These are phyloP conservation scores for Zonotrichia albicollis DNA, from an alignment of 2,797 vertebrate genomes.

Conservation along the genomic window DNA sequence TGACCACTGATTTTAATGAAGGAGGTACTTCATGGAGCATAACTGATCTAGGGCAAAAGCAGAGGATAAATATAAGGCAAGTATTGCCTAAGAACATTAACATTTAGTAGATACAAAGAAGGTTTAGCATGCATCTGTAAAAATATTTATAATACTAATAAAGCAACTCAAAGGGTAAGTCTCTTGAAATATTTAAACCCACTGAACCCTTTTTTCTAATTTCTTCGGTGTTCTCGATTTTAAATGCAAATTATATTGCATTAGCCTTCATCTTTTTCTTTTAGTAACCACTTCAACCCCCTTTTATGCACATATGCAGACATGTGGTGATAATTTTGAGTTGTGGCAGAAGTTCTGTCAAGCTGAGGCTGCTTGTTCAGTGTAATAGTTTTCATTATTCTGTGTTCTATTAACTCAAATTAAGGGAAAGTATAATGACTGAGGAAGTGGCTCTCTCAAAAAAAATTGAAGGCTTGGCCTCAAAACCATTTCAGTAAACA, in stretches of 20 bases:
- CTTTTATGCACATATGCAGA: background rate
- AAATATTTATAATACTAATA: background rate
- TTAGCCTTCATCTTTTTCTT: background rate
- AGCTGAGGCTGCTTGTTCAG: background rate
- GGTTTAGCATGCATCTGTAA: background rate
- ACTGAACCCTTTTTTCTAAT: background rate
- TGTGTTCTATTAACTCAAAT: background rate
- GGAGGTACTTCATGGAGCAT: background rate
- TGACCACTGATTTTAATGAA: background rate
- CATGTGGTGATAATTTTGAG: background rate
- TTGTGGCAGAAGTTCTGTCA: background rate
- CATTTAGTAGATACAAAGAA: background rate
- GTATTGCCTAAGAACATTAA: background rate
- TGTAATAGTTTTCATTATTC: background rate
- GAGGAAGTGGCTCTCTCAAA: background rate
- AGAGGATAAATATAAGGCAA: background rate
- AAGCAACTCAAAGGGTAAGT: background rate
- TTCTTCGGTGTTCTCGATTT: fast-evolving
- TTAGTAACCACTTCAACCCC: background rate
- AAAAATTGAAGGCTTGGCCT: background rate
- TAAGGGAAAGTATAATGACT: background rate
- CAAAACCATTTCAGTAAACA: background rate
- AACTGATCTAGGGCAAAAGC: background rate
- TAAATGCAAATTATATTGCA: background rate
- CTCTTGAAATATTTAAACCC: background rate